Evolutionary conservation across 2,888 invertebrate genomes (phyloP), one percentile per base, ranked within the genome.

Genomic region (Drosophila yooni): DNA sequence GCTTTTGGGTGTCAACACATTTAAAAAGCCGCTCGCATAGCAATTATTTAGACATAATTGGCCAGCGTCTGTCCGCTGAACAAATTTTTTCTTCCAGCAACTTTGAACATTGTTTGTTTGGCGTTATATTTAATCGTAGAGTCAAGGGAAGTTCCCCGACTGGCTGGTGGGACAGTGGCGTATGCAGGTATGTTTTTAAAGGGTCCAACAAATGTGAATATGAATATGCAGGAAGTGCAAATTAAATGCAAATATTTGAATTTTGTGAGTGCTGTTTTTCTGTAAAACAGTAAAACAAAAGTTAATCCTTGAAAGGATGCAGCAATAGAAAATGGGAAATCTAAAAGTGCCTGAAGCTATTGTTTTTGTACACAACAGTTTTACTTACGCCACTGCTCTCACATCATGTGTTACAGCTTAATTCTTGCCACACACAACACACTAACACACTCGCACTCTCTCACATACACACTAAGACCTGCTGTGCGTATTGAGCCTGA

Each of bases 21-120:
- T 81, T 78, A 78, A 75, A 88, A 74, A 71, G 73, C 73, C 68
- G 75, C 74, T 82, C 75, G 76, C 73, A 71, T 77, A 67, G 70
- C 83, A 89, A 89, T 89, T 89, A 89, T 89, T 78, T 69, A 68
- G 73, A 82, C 75, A 89, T 89, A 88, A 89, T 86, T 78, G 82
- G 78, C 68, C 70, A 68, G 54, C 40, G 70, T 67, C 68, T 74
- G 57, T 27, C 67, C 15, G 34, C n/a, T 36, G 69, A 46, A 76
- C 76, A 76, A 57, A 68, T 69, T 64, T 43, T 54, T 50, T 48
- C n/a, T 33, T 8, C 63, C 36, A 8, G 18, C 40, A 33, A 69
- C 69, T 68, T 50, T 68, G 68, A 56, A 50, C 33, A n/a, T 69
- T 68, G 48, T 68, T 67, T 67, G 48, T 25, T 56, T 48, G 46